Percentiles rank a stretch among this genome's conserved stretches.
Evolutionary conservation across 2,797 vertebrate species (phyloP).

Genomic region (Sebastes iracundus): DNA sequence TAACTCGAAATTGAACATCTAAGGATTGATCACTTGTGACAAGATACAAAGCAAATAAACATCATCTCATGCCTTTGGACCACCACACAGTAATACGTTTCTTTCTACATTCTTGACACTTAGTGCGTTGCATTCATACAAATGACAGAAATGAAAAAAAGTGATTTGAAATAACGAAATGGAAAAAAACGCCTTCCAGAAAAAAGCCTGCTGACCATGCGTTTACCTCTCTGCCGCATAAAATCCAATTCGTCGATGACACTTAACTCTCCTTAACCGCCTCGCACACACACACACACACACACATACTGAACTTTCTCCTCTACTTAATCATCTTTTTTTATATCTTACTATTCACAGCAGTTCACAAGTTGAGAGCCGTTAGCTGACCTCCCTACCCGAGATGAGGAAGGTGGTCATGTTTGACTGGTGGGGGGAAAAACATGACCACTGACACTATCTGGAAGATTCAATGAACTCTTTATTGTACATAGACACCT

Average conservation of each 20-base stretch:
- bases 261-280: conserved; percentile 3
- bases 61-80: conserved; percentile 81
- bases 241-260: conserved; percentile 9
- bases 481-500: conserved; percentile 69
- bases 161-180: conserved; percentile 36
- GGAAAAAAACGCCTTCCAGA: conserved; percentile 11
- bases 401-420: conserved; percentile 3
- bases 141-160: conserved; percentile 72
- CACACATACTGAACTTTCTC: conserved; percentile 32
- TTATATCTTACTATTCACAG: conserved; percentile 60
- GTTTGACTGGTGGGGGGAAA: conserved; percentile 14
- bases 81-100: conserved; percentile 85
- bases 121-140: conserved; percentile 89
- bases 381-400: not conserved
- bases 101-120: conserved; percentile 93
- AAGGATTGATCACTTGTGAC: conserved; percentile 59
- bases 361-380: conserved; percentile 25
- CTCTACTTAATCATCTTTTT: conserved; percentile 2
- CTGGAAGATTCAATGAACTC: conserved; percentile 58
- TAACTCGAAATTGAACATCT: conserved; percentile 52
- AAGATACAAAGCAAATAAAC: conserved; percentile 64
- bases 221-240: conserved; percentile 39
- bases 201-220: conserved; percentile 37
- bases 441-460: conserved; percentile 51
- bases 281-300: not conserved